Conservation (phyloP, 2,113 vertebrate genomes). For the Catharus minimus region DNA sequence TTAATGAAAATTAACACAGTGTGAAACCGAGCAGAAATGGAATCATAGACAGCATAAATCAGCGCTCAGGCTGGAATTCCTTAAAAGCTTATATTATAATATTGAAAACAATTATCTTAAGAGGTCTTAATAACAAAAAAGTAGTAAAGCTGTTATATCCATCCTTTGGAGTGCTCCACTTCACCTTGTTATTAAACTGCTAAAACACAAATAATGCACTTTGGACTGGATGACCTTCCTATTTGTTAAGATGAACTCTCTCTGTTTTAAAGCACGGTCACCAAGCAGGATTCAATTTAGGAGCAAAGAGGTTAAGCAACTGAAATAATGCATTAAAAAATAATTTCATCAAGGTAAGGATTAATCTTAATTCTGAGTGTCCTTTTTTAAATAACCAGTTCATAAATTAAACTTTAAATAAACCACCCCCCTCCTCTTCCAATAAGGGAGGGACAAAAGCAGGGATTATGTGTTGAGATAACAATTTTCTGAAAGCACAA, state of each 20-base stretch:
- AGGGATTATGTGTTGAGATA: not conserved
- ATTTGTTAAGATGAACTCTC: slow-evolving; percentile 70
- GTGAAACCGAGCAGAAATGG: slow-evolving; percentile 66
- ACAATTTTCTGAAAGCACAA: not conserved
- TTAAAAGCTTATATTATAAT: slow-evolving; percentile 69
- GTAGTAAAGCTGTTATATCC: slow-evolving; percentile 62
- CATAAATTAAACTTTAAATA: not conserved
- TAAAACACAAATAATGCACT: slow-evolving; percentile 67
- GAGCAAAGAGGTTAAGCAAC: slow-evolving; percentile 65
- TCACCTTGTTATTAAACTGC: slow-evolving; percentile 74
- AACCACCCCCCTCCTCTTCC: not conserved
- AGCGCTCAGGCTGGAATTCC: slow-evolving; percentile 54
- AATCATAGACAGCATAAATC: slow-evolving; percentile 65
- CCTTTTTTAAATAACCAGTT: not conserved
- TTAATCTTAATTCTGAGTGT: slow-evolving; percentile 53
- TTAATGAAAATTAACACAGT: slow-evolving; percentile 82
- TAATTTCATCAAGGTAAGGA: slow-evolving; percentile 56
- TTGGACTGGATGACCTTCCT: slow-evolving; percentile 64
- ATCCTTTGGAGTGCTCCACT: slow-evolving; percentile 62
- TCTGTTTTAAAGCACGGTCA: slow-evolving; percentile 64
- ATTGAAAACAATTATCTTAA: slow-evolving; percentile 79
- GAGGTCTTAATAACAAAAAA: slow-evolving; percentile 73
- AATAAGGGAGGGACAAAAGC: not conserved
- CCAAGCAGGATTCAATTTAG: slow-evolving; percentile 42
- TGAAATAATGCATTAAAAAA: slow-evolving; percentile 53